Evolutionary conservation across 2,888 invertebrate genomes (phyloP).

Genomic region (Cosmia pyralina): DNA sequence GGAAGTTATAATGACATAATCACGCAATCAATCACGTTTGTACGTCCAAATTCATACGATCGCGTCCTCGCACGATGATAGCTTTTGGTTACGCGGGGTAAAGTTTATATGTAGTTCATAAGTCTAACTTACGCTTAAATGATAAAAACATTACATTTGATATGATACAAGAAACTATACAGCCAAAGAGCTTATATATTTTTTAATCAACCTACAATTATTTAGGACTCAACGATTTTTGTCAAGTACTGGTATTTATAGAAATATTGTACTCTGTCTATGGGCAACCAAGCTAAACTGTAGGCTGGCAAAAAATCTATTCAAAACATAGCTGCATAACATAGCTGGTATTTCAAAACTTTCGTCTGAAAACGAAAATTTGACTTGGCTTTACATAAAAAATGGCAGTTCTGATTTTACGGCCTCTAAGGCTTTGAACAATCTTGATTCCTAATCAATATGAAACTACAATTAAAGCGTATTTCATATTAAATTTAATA

Average conservation of each 20-base stretch:
- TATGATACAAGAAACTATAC: constrained; percentile 16
- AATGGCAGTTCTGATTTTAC: neutral
- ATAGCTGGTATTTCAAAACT: neutral
- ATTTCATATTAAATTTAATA: constrained; percentile 14
- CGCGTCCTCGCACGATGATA: too few species aligned
- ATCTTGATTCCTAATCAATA: neutral
- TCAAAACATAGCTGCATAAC: constrained; percentile 6
- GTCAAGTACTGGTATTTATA: neutral
- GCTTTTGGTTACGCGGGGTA: too few species aligned
- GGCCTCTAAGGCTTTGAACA: neutral
- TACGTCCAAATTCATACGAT: too few species aligned
- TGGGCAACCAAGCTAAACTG: neutral
- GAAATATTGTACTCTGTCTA: neutral
- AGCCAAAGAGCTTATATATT: neutral
- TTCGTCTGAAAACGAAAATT: neutral
- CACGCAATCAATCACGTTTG: too few species aligned
- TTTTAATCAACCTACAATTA: neutral
- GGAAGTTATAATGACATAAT: too few species aligned
- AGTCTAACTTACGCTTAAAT: constrained; percentile 11
- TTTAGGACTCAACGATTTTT: neutral
- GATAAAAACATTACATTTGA: constrained; percentile 12
- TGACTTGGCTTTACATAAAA: neutral
- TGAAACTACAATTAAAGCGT: constrained; percentile 1
- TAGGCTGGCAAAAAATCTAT: neutral
- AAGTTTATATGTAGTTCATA: neutral